Evolutionary conservation across 2,797 vertebrate species (phyloP).

Genomic region (Chloroceryle amazona): DNA sequence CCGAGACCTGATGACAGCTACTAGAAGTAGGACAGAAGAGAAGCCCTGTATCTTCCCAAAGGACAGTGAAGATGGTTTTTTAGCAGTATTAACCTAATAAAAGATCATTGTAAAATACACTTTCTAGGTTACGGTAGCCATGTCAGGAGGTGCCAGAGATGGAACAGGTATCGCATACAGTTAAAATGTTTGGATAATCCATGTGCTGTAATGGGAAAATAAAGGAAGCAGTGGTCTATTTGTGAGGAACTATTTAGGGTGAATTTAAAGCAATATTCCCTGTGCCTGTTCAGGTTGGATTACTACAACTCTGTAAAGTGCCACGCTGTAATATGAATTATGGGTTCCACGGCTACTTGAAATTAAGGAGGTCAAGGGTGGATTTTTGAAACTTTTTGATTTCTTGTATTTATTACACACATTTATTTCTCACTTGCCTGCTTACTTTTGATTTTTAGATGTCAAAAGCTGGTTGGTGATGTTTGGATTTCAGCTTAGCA

Average conservation of each 20-base stretch:
- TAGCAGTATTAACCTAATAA: not conserved
- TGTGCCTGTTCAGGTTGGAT: not conserved
- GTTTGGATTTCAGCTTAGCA: conserved; percentile 99
- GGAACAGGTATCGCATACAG: not conserved
- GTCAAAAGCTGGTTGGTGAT: conserved; percentile 99
- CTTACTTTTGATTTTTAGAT: conserved; percentile 84
- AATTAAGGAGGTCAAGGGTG: not conserved
- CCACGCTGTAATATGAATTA: not conserved
- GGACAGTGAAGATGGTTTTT: not conserved
- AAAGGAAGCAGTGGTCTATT: not conserved
- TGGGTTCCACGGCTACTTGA: not conserved
- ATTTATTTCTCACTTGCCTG: conserved; percentile 30
- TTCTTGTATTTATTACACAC: not conserved
- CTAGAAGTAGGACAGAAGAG: conserved; percentile 14
- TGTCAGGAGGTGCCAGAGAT: not conserved
- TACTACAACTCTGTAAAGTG: not conserved
- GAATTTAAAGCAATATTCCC: not conserved
- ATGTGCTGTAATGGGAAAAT: not conserved
- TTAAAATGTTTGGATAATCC: not conserved
- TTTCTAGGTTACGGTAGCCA: not conserved
- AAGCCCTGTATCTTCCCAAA: not conserved
- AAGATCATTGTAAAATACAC: not conserved
- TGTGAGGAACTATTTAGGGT: not conserved
- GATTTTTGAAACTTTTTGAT: not conserved
- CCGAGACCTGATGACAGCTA: not conserved